Evolutionary conservation across 2,113 vertebrate species (phyloP), one percentile per base, ranked within the genome.

Genomic region (Rhinolophus ferrumequinum): DNA sequence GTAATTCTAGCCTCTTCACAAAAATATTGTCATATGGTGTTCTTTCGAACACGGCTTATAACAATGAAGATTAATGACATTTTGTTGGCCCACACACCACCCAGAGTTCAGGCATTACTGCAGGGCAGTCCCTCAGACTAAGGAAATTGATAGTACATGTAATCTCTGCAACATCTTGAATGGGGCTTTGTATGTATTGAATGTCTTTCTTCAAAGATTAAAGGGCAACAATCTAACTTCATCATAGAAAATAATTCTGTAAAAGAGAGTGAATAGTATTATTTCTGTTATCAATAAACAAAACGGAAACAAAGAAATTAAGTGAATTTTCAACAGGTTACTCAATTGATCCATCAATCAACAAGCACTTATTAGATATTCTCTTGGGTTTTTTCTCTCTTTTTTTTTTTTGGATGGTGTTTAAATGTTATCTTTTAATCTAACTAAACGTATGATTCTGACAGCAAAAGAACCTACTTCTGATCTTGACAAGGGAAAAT

Each of bases 171-270:
- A 22, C 66, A 80, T 82, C 41, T 95, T 7, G 11, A 67, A 75
- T 3, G 3, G 19, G 13, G 26, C 35, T 73, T n/a, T 73, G 21
- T 47, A 38, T 0, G 5, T 54, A 52, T 60, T 56, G 56, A 77
- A 67, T 83, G n/a, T 54, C 87, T 88, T 62, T 84, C 50, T 84
- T 66, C n/a, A 84, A 47, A 95, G 22, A n/a, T 83, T 69, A 77
- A 21, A 95, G 12, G 15, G 6, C 30, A 93, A 47, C n/a, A 35
- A 62, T 66, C 11, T 85, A 85, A 92, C 41, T 67, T 73, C 69
- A 81, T 24, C 44, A 8, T 79, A 54, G 73, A 83, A 95, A 88
- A 84, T 67, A 88, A 88, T 88, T 89, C 41, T 93, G 10, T 9
- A 56, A 77, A 87, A 90, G 5, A 58, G 24, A 91, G 21, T 69